Conservation (phyloP, 2,113 vertebrate genomes). For the Nothocercus julius region DNA sequence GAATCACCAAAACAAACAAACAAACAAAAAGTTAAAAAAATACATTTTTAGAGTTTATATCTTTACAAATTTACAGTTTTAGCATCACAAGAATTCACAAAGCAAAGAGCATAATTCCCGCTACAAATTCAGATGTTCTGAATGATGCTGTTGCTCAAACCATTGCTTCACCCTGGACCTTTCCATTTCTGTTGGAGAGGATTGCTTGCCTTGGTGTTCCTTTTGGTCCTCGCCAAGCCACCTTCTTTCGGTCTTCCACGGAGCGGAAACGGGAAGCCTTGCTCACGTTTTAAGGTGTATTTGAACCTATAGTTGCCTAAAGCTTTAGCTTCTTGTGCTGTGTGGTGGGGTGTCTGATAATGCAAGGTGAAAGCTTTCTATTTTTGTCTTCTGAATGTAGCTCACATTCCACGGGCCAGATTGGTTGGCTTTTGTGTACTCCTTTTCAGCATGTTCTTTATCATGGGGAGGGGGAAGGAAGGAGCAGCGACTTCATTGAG, state of each 20-base stretch:
- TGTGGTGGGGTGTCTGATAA: slow-evolving; percentile 27
- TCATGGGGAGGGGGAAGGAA: background rate
- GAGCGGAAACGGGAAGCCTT: slow-evolving; percentile 1
- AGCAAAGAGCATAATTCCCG: background rate
- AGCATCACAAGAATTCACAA: background rate
- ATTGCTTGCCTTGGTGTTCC: background rate
- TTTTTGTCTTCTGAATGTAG: slow-evolving; percentile 50
- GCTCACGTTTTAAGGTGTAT: slow-evolving; percentile 7
- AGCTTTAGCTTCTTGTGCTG: slow-evolving; percentile 48
- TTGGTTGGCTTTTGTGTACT: slow-evolving; percentile 37
- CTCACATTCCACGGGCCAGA: slow-evolving; percentile 40
- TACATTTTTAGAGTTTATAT: background rate
- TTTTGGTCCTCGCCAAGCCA: slow-evolving; percentile 1
- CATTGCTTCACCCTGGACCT: background rate
- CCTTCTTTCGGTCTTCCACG: slow-evolving; percentile 7
- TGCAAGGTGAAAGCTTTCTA: slow-evolving; percentile 65
- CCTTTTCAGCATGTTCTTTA: background rate
- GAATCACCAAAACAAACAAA: background rate
- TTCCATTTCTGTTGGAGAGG: background rate
- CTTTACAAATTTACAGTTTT: background rate
- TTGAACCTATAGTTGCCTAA: slow-evolving; percentile 46
- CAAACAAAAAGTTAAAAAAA: background rate
- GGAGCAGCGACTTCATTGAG: background rate
- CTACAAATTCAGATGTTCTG: too few species aligned
- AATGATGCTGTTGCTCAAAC: background rate